Evolutionary conservation across 1,140 invertebrate genomes (phyloP), one percentile per base, ranked within the genome.

Genomic region (Streblospio benedicti): DNA sequence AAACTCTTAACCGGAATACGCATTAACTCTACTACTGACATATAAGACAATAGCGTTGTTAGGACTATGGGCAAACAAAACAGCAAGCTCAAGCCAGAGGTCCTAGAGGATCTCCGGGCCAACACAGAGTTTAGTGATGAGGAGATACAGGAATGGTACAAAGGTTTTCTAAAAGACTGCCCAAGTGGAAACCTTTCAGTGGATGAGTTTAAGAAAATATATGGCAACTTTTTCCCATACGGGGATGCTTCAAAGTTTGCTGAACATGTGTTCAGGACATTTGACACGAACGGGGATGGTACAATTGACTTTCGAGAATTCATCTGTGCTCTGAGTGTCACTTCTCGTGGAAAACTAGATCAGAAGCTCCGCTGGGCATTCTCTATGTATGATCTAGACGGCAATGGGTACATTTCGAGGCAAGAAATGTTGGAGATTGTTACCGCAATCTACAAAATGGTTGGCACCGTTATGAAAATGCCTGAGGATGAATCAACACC

Each of bases 11-110:
- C n/a, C n/a, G n/a, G n/a, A n/a, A n/a, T n/a, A n/a, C n/a, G n/a
- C n/a, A n/a, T n/a, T n/a, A n/a, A n/a, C n/a, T n/a, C n/a, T n/a
- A n/a, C n/a, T n/a, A n/a, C n/a, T n/a, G n/a, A n/a, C n/a, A 45
- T 1, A 45, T 4, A 45, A 14, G 9, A 45, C 43, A 6, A 5
- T 23, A 3, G 5, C 33, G 52, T 28, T 30, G n/a, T n/a, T n/a
- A n/a, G n/a, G n/a, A n/a, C n/a, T n/a, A 98, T 98, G 94, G 94
- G 94, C 61, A 97, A 96, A 82, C 90, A 93, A 79, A 96, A 96
- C 81, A 97, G 93, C 81, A 97, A 97, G 84, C 82, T 97, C 63
- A 97, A 95, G 74, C 93, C 93, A 47, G 93, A 97, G 82, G 90
- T 96, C 55, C 82, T 97, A 65, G 91, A 95, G 75, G 93, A 97